Conservation (phyloP, 2,113 vertebrate species). For the Oryzias melastigma region DNA sequence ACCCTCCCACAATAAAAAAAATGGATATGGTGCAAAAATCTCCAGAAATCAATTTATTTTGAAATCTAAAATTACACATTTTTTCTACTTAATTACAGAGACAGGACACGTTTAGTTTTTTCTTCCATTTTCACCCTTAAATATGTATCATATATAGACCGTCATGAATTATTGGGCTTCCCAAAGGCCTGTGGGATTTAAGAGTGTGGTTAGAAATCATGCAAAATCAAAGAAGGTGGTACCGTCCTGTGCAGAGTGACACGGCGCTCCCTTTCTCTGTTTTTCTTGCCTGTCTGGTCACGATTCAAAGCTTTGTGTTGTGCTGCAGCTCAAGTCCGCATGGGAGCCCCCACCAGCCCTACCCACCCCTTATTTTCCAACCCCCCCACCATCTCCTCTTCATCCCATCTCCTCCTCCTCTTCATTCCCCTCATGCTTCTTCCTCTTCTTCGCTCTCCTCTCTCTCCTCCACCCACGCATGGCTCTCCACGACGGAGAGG, state of each 20-base stretch:
- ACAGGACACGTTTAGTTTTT: too few species aligned
- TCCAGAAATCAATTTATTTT: too few species aligned
- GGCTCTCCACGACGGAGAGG: conserved; percentile 62
- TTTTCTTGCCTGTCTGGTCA: conserved; percentile 66
- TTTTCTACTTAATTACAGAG: too few species aligned
- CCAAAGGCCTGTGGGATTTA: conserved; percentile 19
- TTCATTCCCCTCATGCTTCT: conserved; percentile 2
- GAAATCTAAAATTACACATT: too few species aligned
- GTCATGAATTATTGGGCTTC: background rate
- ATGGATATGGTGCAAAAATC: too few species aligned
- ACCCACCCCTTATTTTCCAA: background rate
- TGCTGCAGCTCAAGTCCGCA: conserved; percentile 65
- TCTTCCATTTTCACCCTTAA: too few species aligned
- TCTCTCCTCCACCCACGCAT: conserved; percentile 70
- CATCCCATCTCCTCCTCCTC: conserved; percentile 9
- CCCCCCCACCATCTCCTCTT: conserved; percentile 15
- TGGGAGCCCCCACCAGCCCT: conserved; percentile 53
- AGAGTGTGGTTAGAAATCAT: background rate
- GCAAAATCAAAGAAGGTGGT: conserved; percentile 42
- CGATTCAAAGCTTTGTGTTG: conserved; percentile 71
- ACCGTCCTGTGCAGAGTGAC: conserved; percentile 39
- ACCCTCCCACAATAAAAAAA: too few species aligned
- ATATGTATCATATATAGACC: too few species aligned
- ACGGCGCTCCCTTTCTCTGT: conserved; percentile 44
- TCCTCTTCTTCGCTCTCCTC: conserved; percentile 14